phyloP scores from a whole-genome alignment of 2,113 vertebrate species.

The Calyptommatus sinebrachiatus region DNA sequence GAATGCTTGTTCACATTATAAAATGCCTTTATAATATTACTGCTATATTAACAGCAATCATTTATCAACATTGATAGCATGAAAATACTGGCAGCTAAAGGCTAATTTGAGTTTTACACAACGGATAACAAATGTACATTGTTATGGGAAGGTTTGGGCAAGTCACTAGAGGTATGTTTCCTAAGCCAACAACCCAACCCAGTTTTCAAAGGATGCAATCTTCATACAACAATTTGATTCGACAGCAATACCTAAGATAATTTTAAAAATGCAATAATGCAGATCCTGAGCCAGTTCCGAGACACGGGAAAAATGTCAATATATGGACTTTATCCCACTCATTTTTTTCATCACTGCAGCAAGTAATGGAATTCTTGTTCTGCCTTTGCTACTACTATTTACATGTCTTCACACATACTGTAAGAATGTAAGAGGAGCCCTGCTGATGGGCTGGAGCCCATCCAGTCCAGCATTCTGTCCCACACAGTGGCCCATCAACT shows the following conservation, averaged over 20 bases:
- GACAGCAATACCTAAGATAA: neutral
- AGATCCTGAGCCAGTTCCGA: neutral
- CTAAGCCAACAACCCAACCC: neutral
- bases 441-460: too few relatives aligned
- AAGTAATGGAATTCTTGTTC: neutral
- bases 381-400: conserved; percentile 2
- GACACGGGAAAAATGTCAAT: neutral
- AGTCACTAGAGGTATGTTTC: neutral
- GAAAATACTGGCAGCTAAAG: neutral
- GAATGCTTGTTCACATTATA: neutral
- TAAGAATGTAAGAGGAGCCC: too few relatives aligned
- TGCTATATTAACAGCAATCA: neutral
- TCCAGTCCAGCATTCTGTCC: too few relatives aligned
- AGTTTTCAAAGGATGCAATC: neutral
- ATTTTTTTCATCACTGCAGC: neutral
- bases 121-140: neutral
- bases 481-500: too few relatives aligned
- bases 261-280: neutral
- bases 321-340: neutral
- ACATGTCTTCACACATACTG: too few relatives aligned
- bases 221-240: neutral
- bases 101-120: neutral
- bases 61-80: neutral
- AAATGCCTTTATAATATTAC: neutral
- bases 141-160: too few relatives aligned